Conservation (phyloP, 2,113 vertebrate genomes). For the Gopherus evgoodei region DNA sequence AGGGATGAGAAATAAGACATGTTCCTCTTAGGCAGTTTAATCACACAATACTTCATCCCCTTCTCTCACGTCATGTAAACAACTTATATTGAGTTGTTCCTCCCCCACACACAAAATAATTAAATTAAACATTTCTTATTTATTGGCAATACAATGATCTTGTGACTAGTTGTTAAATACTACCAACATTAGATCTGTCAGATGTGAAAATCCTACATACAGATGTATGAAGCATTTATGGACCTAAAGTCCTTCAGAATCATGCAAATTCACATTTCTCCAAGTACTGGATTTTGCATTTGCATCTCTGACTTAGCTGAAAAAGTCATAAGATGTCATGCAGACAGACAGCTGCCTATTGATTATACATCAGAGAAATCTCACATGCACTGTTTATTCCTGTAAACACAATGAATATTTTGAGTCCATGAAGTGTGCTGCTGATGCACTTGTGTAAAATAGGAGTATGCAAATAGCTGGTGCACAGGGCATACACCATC, state of each 20-base stretch:
- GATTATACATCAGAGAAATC: neutral
- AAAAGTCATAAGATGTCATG: neutral
- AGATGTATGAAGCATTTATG: rapidly evolving
- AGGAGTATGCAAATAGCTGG: neutral
- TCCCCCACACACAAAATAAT: neutral
- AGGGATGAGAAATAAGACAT: neutral
- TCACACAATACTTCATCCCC: neutral
- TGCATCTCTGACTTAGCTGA: neutral
- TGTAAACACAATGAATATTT: neutral
- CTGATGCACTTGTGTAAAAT: neutral
- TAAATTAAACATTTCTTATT: neutral
- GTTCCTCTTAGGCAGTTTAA: neutral
- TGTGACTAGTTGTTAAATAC: rapidly evolving
- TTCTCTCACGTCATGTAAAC: neutral
- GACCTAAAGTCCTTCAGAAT: neutral
- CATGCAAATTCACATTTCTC: neutral
- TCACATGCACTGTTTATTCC: neutral
- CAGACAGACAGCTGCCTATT: neutral
- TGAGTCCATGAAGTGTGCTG: neutral
- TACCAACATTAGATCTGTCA: neutral
- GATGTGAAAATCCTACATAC: neutral
- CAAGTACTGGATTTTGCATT: neutral
- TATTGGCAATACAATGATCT: neutral
- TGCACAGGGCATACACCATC: neutral
- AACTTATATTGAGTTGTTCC: neutral